Evolutionary conservation across 2,113 vertebrate genomes (phyloP).

Genomic region (Eulacestoma nigropectus): DNA sequence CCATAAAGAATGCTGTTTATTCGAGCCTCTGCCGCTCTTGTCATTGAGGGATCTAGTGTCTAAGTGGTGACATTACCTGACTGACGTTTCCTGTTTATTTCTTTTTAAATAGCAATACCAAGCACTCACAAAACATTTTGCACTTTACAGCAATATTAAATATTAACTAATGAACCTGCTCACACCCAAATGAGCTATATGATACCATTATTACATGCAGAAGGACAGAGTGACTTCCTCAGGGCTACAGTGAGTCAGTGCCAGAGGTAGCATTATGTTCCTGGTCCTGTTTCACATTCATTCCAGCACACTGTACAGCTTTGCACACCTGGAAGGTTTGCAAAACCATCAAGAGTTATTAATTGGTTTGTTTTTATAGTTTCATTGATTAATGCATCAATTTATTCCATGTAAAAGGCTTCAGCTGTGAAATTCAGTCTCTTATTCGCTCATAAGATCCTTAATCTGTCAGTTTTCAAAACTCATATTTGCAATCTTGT

Average conservation of each 20-base stretch:
- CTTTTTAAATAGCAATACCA: conserved; percentile 21
- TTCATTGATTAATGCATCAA: background rate
- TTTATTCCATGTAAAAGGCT: background rate
- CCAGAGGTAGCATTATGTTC: background rate
- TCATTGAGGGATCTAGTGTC: background rate
- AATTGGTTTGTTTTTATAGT: background rate
- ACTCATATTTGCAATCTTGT: background rate
- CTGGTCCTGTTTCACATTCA: background rate
- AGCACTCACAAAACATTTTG: conserved; percentile 33
- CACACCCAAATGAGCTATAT: conserved; percentile 23
- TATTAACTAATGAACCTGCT: conserved; percentile 43
- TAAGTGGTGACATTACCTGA: background rate
- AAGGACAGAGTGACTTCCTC: conserved; percentile 11
- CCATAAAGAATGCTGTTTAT: background rate
- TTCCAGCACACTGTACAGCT: background rate
- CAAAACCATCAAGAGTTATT: background rate
- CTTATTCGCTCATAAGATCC: background rate
- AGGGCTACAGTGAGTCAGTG: conserved; percentile 14
- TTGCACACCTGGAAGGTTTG: background rate
- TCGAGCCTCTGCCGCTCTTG: background rate
- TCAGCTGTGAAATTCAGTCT: background rate
- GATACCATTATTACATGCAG: background rate
- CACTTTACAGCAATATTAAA: conserved; percentile 16
- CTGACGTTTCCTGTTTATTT: conserved; percentile 56
- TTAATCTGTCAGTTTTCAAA: background rate